Evolutionary conservation across 2,888 invertebrate genomes (phyloP).

Genomic region (Masnerella sp.): DNA sequence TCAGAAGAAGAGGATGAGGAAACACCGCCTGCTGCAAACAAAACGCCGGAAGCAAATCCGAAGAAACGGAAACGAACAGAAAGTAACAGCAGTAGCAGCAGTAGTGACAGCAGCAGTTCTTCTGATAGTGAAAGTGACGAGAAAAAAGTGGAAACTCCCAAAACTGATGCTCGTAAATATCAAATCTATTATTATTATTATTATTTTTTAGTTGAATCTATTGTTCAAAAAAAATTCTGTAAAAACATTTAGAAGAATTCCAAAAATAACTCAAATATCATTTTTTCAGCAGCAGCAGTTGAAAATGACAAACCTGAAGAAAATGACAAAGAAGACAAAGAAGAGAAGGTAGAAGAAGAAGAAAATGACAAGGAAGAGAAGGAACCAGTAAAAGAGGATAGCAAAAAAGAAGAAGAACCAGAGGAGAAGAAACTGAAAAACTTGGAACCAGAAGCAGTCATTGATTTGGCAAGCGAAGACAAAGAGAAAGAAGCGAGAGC

Average conservation of each 20-base stretch:
- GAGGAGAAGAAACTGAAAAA: constrained; percentile 72
- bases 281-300: constrained; percentile 52
- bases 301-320: constrained; percentile 69
- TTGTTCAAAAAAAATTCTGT: background rate
- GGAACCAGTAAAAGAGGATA: constrained; percentile 68
- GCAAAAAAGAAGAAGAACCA: constrained; percentile 69
- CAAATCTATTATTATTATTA: background rate
- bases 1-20: constrained; percentile 27
- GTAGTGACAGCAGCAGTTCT: constrained; percentile 76
- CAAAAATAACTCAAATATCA: too few relatives aligned
- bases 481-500: constrained; percentile 82
- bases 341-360: constrained; percentile 68
- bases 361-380: constrained; percentile 71
- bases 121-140: constrained; percentile 79
- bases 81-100: constrained; percentile 79
- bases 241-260: too few relatives aligned
- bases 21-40: constrained; percentile 7
- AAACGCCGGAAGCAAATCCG: constrained; percentile 73
- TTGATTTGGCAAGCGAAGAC: constrained; percentile 75
- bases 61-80: constrained; percentile 80
- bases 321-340: constrained; percentile 65
- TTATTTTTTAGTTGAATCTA: background rate
- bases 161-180: constrained; percentile 57
- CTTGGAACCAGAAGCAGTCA: constrained; percentile 78
- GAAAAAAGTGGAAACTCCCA: constrained; percentile 76